These are phyloP conservation scores for Phyto melanocephala DNA, from an alignment of 2,888 invertebrate species.

Conservation along the genomic window DNA sequence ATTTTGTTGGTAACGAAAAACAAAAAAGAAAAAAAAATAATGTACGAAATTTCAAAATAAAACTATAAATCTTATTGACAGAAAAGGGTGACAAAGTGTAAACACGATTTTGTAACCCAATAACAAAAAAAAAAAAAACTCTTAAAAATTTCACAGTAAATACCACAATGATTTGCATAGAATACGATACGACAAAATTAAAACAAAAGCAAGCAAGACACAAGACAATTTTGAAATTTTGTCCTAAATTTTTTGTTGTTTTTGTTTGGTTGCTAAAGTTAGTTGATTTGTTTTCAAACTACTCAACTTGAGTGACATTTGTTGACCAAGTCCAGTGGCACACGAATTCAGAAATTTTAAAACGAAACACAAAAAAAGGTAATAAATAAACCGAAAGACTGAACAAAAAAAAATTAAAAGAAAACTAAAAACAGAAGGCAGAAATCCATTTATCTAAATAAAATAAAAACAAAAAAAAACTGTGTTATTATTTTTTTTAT, in stretches of 20 bases:
- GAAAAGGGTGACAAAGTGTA: slow-evolving; percentile 77
- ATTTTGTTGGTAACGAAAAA: slow-evolving; percentile 43
- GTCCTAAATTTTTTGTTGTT: slow-evolving; percentile 48
- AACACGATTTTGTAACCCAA: slow-evolving; percentile 75
- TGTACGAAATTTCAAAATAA: slow-evolving; percentile 52
- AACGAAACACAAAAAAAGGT: background rate
- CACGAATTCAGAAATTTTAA: slow-evolving; percentile 11
- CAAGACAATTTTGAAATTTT: slow-evolving; percentile 58
- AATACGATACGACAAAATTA: slow-evolving; percentile 47
- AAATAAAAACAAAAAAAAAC: slow-evolving; percentile 4
- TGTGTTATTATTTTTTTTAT: background rate
- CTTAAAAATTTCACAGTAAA: slow-evolving; percentile 23
- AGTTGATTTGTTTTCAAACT: slow-evolving; percentile 40
- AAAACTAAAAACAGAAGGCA: slow-evolving; percentile 26
- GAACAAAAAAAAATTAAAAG: background rate
- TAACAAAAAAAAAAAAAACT: slow-evolving; percentile 14
- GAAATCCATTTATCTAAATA: slow-evolving; percentile 53
- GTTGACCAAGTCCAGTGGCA: slow-evolving; percentile 45
- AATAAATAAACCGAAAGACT: slow-evolving; percentile 34
- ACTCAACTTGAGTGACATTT: slow-evolving; percentile 62
- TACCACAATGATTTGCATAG: slow-evolving; percentile 60
- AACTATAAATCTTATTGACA: slow-evolving; percentile 75
- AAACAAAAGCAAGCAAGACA: slow-evolving; percentile 30
- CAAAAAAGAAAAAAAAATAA: background rate
- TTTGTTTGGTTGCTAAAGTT: background rate